These are phyloP conservation scores for Tachysurus vachellii DNA, from an alignment of 2,113 vertebrate genomes.

Conservation along the genomic window DNA sequence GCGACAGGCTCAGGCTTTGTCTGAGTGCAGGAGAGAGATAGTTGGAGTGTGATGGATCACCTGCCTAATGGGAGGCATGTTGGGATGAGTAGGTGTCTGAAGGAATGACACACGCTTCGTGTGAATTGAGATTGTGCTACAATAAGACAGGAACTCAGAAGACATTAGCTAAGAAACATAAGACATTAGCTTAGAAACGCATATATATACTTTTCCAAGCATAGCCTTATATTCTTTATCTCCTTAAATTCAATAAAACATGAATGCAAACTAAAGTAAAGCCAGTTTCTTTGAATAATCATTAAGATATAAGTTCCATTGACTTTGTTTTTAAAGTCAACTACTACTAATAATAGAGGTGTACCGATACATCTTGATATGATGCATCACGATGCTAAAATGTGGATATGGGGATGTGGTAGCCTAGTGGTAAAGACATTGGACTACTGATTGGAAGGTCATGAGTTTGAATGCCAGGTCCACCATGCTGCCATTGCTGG, in stretches of 20 bases:
- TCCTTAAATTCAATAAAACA: background rate
- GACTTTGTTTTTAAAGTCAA: background rate
- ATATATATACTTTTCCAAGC: background rate
- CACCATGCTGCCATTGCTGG: too few species aligned
- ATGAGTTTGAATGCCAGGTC: too few species aligned
- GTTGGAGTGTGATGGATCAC: slow-evolving; percentile 34
- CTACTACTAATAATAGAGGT: background rate
- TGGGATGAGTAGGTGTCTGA: slow-evolving; percentile 40
- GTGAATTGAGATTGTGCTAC: slow-evolving; percentile 10
- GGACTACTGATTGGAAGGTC: too few species aligned
- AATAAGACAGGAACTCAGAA: background rate
- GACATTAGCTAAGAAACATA: background rate
- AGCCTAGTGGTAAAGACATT: too few species aligned
- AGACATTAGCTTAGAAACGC: background rate
- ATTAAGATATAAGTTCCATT: background rate
- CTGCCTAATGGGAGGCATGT: slow-evolving; percentile 29
- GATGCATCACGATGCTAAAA: background rate
- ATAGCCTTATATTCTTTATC: background rate
- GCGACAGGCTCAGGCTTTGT: slow-evolving; percentile 18
- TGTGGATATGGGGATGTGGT: too few species aligned
- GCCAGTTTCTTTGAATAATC: background rate
- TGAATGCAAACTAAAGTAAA: background rate
- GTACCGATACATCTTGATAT: background rate
- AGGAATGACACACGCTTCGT: slow-evolving; percentile 11
- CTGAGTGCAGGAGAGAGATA: slow-evolving; percentile 34